Base-by-base conservation (phyloP, 2,797 vertebrate species). In the Zalophus californianus region DNA sequence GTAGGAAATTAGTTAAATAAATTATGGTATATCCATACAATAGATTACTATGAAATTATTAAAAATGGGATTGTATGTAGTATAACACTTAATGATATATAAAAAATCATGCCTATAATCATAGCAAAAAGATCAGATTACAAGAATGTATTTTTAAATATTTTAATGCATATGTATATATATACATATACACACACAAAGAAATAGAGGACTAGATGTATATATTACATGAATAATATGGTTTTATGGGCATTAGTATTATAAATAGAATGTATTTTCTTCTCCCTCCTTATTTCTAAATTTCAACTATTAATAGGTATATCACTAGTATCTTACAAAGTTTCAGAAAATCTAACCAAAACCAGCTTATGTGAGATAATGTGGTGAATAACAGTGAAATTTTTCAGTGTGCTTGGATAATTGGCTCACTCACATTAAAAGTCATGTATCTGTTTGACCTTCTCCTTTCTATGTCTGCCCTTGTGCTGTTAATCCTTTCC, bases 311-410 rank as follows among this genome's bases (percentile, higher is more conserved):
- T 68, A 77, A 58, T 11, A 70, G 60, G 25, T 64, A 5, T 52
- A 10, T 32, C 18, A 78, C 41, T 66, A 29, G 2, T 35, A 48
- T 72, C 32, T 82, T 95, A 75, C 18, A 92, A 27, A 68, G 15
- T 92, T 95, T 86, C 23, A 86, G 35, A 88, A 96, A 93, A 80
- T 10, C 21, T n/a, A 94, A 64, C 3, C 11, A 68, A 94, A 93
- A 85, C 13, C 75, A 84, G n/a, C 7, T 77, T 25, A 50, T 48
- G 60, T 27, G 15, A 94, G 77, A 38, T 35, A 58, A 27, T 38
- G 54, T 13, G 18, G 41, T 83, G 29, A 80, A 20, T 18, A 86
- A 68, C 18, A 95, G 62, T 29, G 62, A 68, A 87, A 80, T 48
- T 66, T 78, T 68, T 64, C 23, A 35, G 25, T n/a, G 7, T 64